Base-by-base conservation (phyloP, 2,888 invertebrate species). In the Tiphia femorata region DNA sequence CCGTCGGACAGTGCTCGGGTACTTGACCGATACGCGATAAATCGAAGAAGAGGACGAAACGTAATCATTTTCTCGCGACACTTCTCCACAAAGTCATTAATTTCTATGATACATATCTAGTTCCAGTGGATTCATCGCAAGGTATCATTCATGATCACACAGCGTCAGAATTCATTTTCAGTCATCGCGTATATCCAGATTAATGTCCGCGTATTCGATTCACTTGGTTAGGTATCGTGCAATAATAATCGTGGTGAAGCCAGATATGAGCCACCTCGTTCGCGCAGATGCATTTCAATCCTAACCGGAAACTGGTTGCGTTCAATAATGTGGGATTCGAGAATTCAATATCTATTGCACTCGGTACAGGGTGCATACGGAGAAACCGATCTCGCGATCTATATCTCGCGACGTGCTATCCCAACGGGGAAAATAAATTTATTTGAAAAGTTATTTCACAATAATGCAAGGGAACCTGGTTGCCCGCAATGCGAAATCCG, bases 401-500 rank as follows among this genome's bases (percentile, higher is more conserved):
- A 6, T 33, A 33, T 33, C 33, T 33, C n/a, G n/a, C n/a, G n/a
- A n/a, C n/a, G n/a, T n/a, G n/a, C n/a, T n/a, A n/a, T n/a, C n/a
- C n/a, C n/a, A n/a, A n/a, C n/a, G n/a, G 12, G 12, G 35, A 7
- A 35, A 35, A 10, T 35, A 35, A 35, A 35, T 35, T n/a, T n/a
- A n/a, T n/a, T n/a, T 53, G 40, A 38, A 37, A 25, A n/a, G 33
- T 19, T 8, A 1, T 16, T 2, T 14, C 12, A 37, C 25, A 23
- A 23, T 27, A 41, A 25, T 43, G 33, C 21, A 30, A 37, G 48
- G 49, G 41, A 38, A 58, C 59, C 55, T 40, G 55, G 47, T 42
- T n/a, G n/a, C 40, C 63, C 53, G 70, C 68, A 64, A 58, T 64
- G 68, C 72, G 70, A 72, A 70, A 72, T 70, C 55, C 49, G 51